These are phyloP conservation scores for Alcis repandata DNA, from an alignment of 2,888 invertebrate genomes.

Conservation along the genomic window DNA sequence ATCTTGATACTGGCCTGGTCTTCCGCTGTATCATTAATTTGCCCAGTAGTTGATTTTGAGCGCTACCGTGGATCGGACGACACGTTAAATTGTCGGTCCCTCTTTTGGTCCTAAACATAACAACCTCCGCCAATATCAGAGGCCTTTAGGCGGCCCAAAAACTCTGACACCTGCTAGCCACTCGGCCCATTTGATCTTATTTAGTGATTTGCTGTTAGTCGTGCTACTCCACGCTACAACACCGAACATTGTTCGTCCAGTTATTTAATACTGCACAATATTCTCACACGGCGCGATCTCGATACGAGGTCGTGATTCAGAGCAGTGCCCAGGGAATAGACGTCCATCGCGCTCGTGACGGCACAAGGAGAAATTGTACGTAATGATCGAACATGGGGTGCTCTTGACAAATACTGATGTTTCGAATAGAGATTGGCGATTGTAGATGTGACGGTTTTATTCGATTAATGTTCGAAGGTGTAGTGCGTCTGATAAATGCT, in stretches of 20 bases:
- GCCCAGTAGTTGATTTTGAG: no score
- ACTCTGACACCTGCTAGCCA: no score
- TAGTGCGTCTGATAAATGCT: not conserved
- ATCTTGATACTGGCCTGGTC: no score
- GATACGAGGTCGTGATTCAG: conserved; percentile 33
- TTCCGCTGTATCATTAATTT: no score
- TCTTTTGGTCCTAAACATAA: no score
- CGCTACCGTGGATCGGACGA: no score
- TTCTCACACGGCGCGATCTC: conserved; percentile 34
- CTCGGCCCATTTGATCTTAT: no score
- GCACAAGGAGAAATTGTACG: conserved; percentile 28
- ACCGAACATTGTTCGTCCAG: not conserved
- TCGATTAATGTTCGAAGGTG: not conserved
- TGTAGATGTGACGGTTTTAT: not conserved
- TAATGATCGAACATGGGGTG: conserved; percentile 36
- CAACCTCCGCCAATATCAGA: no score
- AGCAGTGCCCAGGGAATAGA: conserved; percentile 27
- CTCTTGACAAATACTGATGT: conserved; percentile 32
- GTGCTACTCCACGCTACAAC: no score
- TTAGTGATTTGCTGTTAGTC: no score
- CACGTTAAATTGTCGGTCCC: no score
- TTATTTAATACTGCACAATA: conserved; percentile 20
- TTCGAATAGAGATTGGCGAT: conserved; percentile 10
- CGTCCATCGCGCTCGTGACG: conserved; percentile 32
- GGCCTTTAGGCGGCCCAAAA: no score